Evolutionary conservation across 2,113 vertebrate species (phyloP).

Genomic region (Meriones unguiculatus): DNA sequence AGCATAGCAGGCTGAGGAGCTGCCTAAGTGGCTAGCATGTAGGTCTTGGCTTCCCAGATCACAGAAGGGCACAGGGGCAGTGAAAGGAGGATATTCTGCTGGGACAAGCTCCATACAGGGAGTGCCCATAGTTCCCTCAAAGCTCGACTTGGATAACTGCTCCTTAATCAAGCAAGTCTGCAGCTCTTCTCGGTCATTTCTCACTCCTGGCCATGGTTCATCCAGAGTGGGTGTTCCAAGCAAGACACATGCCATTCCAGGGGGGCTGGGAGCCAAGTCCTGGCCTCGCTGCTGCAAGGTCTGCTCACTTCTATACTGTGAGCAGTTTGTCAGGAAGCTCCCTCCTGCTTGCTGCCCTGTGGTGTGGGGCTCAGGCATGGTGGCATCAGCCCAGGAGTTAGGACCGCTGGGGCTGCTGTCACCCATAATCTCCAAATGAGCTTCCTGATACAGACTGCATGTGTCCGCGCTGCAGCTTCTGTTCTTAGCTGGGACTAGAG

Average conservation of each 20-base stretch:
- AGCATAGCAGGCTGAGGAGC: constrained; percentile 71
- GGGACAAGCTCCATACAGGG: constrained; percentile 72
- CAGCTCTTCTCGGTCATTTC: constrained; percentile 8
- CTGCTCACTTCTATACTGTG: neutral
- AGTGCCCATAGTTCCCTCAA: neutral
- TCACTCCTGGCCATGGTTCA: neutral
- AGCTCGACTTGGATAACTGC: constrained; percentile 48
- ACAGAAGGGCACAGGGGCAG: neutral
- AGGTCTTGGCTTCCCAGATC: neutral
- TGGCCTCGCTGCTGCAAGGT: fast-evolving
- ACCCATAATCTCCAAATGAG: neutral
- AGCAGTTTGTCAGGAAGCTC: neutral
- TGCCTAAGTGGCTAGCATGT: neutral
- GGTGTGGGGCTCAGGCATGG: fast-evolving
- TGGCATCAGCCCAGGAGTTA: fast-evolving
- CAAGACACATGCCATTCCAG: neutral
- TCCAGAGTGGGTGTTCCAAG: constrained; percentile 73
- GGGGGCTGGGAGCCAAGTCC: neutral
- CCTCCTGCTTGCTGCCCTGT: neutral
- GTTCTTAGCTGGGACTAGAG: neutral
- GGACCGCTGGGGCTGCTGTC: neutral
- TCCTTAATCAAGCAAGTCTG: neutral
- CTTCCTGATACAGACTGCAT: neutral
- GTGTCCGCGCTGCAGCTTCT: fast-evolving
- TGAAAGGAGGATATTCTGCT: neutral